Percentiles rank a stretch among this genome's conserved stretches.
Conservation (phyloP, 2,113 vertebrate species). For the Oenanthe oenanthe region DNA sequence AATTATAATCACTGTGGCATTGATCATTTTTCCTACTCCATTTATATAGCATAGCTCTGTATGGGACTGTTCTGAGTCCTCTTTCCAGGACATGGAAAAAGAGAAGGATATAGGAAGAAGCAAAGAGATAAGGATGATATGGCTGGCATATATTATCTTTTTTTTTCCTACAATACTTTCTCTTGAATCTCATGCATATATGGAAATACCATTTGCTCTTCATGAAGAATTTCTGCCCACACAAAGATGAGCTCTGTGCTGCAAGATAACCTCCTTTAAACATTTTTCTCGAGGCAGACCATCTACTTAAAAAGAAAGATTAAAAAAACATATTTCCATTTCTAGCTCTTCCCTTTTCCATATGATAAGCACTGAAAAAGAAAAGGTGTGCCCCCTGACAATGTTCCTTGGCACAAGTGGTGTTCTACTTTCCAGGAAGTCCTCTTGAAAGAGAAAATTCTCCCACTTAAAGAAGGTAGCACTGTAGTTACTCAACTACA, state of each 20-base stretch:
- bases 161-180: background rate
- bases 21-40: background rate
- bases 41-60: background rate
- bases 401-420: background rate
- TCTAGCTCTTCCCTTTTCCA: background rate
- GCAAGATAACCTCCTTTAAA: background rate
- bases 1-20: background rate
- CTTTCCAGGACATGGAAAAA: background rate
- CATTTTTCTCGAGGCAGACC: background rate
- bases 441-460: conserved; percentile 35
- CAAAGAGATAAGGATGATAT: background rate
- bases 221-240: background rate
- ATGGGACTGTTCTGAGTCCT: background rate
- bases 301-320: background rate
- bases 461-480: background rate
- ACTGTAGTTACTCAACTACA: background rate
- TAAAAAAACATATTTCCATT: background rate
- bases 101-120: background rate
- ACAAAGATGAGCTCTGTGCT: background rate
- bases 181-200: background rate
- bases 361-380: background rate
- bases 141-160: background rate
- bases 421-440: conserved; percentile 3
- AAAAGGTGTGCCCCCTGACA: background rate
- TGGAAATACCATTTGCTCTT: background rate